phyloP scores from a whole-genome alignment of 2,113 vertebrate genomes.

The Sylvietta virens region DNA sequence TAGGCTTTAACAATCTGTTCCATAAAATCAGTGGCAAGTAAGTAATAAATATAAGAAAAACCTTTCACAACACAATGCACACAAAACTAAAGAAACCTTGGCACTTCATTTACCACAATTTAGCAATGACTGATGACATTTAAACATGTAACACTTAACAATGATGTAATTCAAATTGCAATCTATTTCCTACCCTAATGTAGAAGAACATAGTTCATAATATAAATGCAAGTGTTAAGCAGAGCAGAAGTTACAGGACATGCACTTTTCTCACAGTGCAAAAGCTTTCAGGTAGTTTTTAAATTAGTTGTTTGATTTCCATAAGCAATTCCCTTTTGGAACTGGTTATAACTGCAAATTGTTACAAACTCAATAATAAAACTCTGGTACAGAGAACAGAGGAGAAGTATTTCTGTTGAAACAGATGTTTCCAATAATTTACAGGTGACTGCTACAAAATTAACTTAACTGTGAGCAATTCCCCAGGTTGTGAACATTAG shows the following conservation, averaged over 20 bases:
- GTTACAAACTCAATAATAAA: constrained; percentile 8
- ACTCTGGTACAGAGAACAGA: background rate
- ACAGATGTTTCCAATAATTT: background rate
- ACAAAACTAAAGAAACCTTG: background rate
- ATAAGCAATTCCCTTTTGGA: background rate
- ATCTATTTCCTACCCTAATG: constrained; percentile 10
- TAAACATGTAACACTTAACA: background rate
- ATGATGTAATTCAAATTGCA: constrained; percentile 19
- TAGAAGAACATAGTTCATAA: constrained; percentile 16
- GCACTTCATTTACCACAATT: background rate
- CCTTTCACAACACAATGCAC: background rate
- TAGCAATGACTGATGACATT: background rate
- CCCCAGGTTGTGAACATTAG: background rate
- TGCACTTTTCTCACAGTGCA: background rate
- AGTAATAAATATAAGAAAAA: background rate
- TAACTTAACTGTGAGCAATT: constrained; percentile 1
- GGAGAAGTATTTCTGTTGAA: background rate
- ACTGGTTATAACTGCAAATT: constrained; percentile 1
- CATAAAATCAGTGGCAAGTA: background rate
- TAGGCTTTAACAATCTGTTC: background rate
- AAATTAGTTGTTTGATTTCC: background rate
- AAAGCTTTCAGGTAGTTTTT: background rate
- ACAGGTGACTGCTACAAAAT: background rate
- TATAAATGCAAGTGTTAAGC: background rate
- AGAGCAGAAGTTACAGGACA: background rate